Percentiles rank a stretch among this genome's conserved stretches.
These are phyloP conservation scores for Centrocercus urophasianus DNA, from an alignment of 2,113 vertebrate genomes.

Conservation along the genomic window DNA sequence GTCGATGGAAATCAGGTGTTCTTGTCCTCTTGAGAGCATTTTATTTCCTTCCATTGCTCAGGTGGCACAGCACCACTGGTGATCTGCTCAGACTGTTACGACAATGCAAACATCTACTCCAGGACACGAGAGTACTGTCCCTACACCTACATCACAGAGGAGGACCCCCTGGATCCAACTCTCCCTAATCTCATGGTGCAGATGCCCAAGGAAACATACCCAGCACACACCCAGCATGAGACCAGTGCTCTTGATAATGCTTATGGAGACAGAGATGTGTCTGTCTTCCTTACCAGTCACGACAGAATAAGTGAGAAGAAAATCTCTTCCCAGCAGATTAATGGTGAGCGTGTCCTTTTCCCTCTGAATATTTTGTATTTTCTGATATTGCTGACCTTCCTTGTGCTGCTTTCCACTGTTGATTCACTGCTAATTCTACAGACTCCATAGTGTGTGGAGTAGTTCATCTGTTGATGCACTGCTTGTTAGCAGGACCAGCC, in stretches of 20 bases:
- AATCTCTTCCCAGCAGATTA: slow-evolving; percentile 64
- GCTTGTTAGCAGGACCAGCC: neutral
- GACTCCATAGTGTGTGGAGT: neutral
- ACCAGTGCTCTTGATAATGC: slow-evolving; percentile 76
- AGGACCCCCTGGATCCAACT: slow-evolving; percentile 84
- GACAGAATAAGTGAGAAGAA: slow-evolving; percentile 81
- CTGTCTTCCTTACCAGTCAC: slow-evolving; percentile 78
- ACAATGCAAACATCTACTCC: slow-evolving; percentile 95
- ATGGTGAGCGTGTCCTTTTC: slow-evolving; percentile 76
- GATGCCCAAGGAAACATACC: slow-evolving; percentile 73
- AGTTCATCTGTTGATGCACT: neutral
- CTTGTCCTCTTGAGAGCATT: neutral
- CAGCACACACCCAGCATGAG: slow-evolving; percentile 72
- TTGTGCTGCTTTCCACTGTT: neutral
- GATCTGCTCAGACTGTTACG: slow-evolving; percentile 97
- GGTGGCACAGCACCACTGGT: slow-evolving; percentile 81
- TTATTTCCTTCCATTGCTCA: neutral
- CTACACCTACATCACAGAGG: slow-evolving; percentile 88
- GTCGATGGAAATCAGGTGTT: neutral
- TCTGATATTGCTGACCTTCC: neutral
- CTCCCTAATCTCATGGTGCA: slow-evolving; percentile 80
- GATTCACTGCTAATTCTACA: neutral
- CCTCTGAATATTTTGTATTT: neutral
- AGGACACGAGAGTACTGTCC: slow-evolving; percentile 92
- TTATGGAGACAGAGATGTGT: slow-evolving; percentile 75